Percentiles rank a stretch among this genome's conserved stretches.
These are phyloP conservation scores for Drosophila rufa DNA, from an alignment of 1,140 invertebrate species.

Conservation along the genomic window DNA sequence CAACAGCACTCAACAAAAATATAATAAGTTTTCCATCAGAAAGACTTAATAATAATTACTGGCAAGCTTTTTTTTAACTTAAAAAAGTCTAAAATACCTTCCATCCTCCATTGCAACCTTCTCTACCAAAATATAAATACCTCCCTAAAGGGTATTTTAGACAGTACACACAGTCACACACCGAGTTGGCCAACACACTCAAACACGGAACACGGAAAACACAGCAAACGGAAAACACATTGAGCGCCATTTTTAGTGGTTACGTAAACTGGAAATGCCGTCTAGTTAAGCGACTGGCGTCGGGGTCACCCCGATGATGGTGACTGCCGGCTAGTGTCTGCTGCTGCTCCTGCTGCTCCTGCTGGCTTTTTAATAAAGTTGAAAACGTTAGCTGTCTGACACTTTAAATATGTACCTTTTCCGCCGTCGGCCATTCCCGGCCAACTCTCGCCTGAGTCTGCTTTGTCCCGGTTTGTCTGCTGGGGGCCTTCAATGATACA, in stretches of 20 bases:
- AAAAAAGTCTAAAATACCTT: too few relatives aligned
- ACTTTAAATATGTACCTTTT: conserved; percentile 60
- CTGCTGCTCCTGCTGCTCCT: background rate
- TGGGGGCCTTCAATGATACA: conserved; percentile 35
- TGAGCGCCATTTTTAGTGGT: conserved; percentile 66
- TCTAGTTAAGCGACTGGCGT: conserved; percentile 29
- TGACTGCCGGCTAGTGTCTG: conserved; percentile 3
- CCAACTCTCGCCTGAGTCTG: background rate
- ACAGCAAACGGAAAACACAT: conserved; percentile 42
- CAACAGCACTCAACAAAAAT: too few relatives aligned
- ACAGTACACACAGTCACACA: conserved; percentile 22
- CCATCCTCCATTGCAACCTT: too few relatives aligned
- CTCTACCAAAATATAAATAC: background rate
- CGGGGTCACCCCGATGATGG: conserved; percentile 20
- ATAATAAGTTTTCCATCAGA: too few relatives aligned
- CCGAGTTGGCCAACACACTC: conserved; percentile 10
- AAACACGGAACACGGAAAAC: conserved; percentile 24
- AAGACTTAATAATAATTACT: too few relatives aligned
- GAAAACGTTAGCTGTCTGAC: conserved; percentile 53
- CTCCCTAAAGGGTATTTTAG: conserved; percentile 1
- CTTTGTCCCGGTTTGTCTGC: conserved; percentile 20
- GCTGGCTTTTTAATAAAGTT: conserved; percentile 67
- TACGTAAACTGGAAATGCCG: conserved; percentile 75
- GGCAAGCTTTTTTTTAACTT: too few relatives aligned
- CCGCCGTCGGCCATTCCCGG: conserved; percentile 16